A percentile compares a stretch with the other conserved stretches of the same genome.
These are phyloP conservation scores for Deroplatys truncata DNA, from an alignment of 2,888 invertebrate species.

Conservation along the genomic window DNA sequence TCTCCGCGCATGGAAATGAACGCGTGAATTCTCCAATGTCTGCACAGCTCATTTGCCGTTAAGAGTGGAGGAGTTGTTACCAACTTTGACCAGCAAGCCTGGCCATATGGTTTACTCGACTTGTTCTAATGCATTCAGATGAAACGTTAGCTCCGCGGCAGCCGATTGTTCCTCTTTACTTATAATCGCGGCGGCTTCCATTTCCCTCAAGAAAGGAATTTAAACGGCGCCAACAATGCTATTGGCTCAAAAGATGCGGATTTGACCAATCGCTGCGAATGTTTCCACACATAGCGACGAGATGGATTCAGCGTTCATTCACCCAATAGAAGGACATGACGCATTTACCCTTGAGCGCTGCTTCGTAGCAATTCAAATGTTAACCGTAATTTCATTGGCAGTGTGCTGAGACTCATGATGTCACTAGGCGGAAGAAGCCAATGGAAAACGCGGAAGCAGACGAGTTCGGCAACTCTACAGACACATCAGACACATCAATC, in stretches of 20 bases:
- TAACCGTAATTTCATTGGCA: constrained; percentile 34
- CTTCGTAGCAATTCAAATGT: constrained; percentile 18
- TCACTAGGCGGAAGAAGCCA: constrained; percentile 35
- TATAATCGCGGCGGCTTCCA: constrained; percentile 1
- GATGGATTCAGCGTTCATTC: constrained; percentile 29
- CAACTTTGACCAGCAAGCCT: background rate
- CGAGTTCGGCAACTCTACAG: constrained; percentile 22
- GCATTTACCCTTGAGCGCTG: constrained; percentile 27
- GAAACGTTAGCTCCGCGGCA: background rate
- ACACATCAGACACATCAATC: constrained; percentile 33
- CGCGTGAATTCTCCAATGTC: background rate
- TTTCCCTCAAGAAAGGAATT: constrained; percentile 24
- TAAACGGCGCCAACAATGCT: constrained; percentile 25
- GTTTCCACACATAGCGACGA: constrained; percentile 27
- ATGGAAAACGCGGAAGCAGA: constrained; percentile 30
- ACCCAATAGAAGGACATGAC: constrained; percentile 32
- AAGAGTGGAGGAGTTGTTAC: background rate
- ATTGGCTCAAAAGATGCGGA: constrained; percentile 21
- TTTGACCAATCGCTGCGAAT: constrained; percentile 21
- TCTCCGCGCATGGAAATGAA: background rate
- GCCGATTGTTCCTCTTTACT: background rate
- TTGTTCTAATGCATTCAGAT: background rate
- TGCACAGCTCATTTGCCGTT: background rate
- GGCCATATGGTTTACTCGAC: background rate
- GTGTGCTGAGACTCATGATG: constrained; percentile 33